phyloP scores from a whole-genome alignment of 2,888 invertebrate genomes.

The Noctuana brunneofusca region DNA sequence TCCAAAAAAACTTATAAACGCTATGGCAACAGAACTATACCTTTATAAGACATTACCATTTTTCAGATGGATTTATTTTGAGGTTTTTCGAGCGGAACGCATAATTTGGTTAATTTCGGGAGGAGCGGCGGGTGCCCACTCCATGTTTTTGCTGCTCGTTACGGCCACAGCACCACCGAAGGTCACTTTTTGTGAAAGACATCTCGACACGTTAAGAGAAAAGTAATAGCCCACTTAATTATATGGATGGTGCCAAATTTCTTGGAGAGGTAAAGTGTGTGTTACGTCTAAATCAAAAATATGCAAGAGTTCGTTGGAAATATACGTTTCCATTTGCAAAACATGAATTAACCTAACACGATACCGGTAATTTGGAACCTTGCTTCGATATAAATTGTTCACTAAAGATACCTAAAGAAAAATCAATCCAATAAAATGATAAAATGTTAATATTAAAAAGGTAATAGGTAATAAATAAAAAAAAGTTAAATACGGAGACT shows the following conservation, averaged over 20 bases:
- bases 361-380: too few relatives aligned
- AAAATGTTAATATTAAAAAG: too few relatives aligned
- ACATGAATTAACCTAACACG: too few relatives aligned
- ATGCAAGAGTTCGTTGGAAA: too few relatives aligned
- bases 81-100: slow-evolving; percentile 21
- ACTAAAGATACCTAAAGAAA: too few relatives aligned
- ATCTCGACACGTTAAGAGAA: slow-evolving; percentile 13
- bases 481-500: too few relatives aligned
- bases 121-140: not conserved
- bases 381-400: too few relatives aligned
- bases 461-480: too few relatives aligned
- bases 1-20: slow-evolving; percentile 4
- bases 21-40: slow-evolving; percentile 10
- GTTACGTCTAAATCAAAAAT: not conserved
- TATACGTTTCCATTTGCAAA: too few relatives aligned
- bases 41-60: slow-evolving; percentile 22
- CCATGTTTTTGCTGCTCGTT: slow-evolving; percentile 14
- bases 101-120: slow-evolving; percentile 34
- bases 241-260: slow-evolving; percentile 11
- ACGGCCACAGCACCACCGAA: slow-evolving; percentile 8
- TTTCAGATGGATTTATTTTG: slow-evolving; percentile 14
- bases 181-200: slow-evolving; percentile 11
- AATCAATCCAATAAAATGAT: too few relatives aligned
- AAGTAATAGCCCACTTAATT: slow-evolving; percentile 23
- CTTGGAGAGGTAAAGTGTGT: not conserved